These are phyloP conservation scores for Buathra laborator DNA, from an alignment of 2,888 invertebrate species.

Conservation along the genomic window DNA sequence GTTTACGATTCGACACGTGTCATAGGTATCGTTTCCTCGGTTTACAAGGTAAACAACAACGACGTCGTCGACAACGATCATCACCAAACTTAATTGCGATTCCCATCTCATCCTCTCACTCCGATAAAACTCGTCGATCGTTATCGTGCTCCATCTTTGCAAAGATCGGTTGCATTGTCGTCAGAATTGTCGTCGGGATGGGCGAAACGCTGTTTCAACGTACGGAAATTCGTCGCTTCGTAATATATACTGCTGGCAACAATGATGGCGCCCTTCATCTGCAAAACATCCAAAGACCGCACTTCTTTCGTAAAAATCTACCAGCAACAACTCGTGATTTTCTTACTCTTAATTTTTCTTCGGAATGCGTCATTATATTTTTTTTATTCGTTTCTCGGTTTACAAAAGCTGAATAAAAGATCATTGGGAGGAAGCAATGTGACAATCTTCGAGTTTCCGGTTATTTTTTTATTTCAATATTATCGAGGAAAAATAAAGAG, in stretches of 20 bases:
- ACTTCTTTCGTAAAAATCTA: not conserved
- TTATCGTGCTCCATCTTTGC: constrained; percentile 46
- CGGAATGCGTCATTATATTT: not conserved
- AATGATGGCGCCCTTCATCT: constrained; percentile 60
- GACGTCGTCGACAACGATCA: constrained; percentile 33
- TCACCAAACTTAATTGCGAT: constrained; percentile 28
- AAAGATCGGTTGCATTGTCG: constrained; percentile 8
- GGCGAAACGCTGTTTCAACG: not conserved
- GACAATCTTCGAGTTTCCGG: not conserved
- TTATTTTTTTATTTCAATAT: not conserved
- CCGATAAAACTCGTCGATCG: constrained; percentile 34
- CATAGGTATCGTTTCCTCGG: constrained; percentile 21
- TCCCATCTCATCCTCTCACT: constrained; percentile 52
- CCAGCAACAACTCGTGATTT: not conserved
- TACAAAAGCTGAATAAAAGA: not conserved
- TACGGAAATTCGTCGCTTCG: constrained; percentile 30
- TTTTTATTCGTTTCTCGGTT: no score
- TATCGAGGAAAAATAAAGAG: not conserved
- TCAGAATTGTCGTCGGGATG: constrained; percentile 8
- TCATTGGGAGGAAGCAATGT: not conserved
- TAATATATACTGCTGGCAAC: constrained; percentile 12
- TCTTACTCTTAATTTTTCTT: not conserved
- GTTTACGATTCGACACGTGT: constrained; percentile 49
- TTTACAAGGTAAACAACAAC: not conserved
- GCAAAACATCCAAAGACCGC: constrained; percentile 19